Evolutionary conservation across 2,113 vertebrate genomes (phyloP).

Genomic region (Dromiciops gliroides): DNA sequence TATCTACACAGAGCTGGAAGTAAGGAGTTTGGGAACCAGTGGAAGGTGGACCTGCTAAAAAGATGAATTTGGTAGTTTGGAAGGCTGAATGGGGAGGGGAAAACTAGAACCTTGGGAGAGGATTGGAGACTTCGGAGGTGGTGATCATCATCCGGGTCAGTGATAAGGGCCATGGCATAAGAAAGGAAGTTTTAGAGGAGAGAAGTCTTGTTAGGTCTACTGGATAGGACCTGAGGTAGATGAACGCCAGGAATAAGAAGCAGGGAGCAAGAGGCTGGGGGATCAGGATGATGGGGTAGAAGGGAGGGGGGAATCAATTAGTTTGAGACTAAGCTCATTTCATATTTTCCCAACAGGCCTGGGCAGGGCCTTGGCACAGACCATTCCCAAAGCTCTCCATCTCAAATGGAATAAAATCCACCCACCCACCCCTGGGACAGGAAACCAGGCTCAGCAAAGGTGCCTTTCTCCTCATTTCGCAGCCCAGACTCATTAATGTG

Average conservation of each 20-base stretch:
- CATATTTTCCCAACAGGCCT: not conserved
- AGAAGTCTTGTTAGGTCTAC: not conserved
- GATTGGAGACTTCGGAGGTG: not conserved
- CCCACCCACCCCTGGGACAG: not conserved
- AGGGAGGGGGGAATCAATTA: not conserved
- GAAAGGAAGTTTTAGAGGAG: not conserved
- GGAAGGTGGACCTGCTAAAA: not conserved
- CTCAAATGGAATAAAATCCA: not conserved
- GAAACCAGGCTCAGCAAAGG: not conserved
- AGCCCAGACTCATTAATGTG: not conserved
- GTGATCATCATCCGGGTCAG: not conserved
- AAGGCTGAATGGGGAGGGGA: not conserved
- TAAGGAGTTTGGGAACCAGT: not conserved
- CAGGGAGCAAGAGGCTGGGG: too few species aligned
- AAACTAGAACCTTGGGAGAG: not conserved
- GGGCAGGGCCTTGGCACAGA: not conserved
- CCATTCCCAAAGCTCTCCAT: not conserved
- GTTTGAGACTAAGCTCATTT: not conserved
- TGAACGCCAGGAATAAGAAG: not conserved
- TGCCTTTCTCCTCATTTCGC: not conserved
- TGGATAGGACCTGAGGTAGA: not conserved
- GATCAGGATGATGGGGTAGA: not conserved
- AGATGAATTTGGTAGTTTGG: not conserved
- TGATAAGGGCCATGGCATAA: not conserved
- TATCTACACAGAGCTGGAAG: not conserved